These are phyloP conservation scores for Hylia prasina DNA, from an alignment of 2,113 vertebrate genomes.

Conservation along the genomic window DNA sequence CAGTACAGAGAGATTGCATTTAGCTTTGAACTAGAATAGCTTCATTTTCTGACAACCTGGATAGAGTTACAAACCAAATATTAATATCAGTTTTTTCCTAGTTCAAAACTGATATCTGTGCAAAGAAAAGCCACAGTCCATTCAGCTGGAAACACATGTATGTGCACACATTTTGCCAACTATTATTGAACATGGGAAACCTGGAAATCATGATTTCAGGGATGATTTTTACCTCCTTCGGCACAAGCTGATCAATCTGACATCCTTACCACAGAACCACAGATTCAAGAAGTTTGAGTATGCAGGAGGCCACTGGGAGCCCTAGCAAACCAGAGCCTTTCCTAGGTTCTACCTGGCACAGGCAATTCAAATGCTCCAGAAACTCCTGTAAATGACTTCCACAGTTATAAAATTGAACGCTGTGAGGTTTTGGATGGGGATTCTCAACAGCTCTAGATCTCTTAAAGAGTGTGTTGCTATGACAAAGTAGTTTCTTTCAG, in stretches of 20 bases:
- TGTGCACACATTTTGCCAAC: too few species aligned
- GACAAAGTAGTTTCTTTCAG: neutral
- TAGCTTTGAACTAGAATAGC: neutral
- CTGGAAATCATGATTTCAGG: neutral
- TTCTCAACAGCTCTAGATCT: neutral
- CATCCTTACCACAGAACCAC: neutral
- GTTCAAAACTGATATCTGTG: neutral
- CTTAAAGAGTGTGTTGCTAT: neutral
- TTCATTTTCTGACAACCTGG: neutral
- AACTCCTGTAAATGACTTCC: neutral
- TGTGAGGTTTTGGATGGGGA: neutral
- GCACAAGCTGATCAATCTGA: neutral
- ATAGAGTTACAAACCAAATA: neutral
- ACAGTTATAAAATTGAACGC: neutral
- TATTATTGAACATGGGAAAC: neutral
- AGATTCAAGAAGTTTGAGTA: neutral
- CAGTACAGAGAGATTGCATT: neutral
- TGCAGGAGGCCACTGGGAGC: neutral
- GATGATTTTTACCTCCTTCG: neutral
- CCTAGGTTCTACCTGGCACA: accelerated
- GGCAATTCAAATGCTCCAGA: neutral
- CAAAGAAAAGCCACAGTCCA: neutral
- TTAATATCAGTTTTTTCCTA: neutral
- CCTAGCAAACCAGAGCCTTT: neutral
- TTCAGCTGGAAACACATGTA: neutral